Percentiles rank a stretch among this genome's conserved stretches.
These are phyloP conservation scores for Halocynthia roretzi DNA, from an alignment of 23 tunicate genomes.

Conservation along the genomic window DNA sequence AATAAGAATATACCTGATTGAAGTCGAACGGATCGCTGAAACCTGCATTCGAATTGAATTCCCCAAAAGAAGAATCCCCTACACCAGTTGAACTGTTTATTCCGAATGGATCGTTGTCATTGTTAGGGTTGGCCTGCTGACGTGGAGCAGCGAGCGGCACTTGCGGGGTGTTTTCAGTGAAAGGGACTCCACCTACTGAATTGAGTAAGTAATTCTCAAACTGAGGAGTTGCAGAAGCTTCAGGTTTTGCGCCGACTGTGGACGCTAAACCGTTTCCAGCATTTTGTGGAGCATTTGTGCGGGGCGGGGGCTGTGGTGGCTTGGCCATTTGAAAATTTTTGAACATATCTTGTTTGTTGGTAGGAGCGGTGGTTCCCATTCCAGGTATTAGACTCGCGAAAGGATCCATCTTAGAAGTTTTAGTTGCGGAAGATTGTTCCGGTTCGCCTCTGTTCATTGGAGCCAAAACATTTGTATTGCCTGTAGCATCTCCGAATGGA, in stretches of 20 bases:
- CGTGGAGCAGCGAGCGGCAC: no score
- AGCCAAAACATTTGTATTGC: conserved; percentile 11
- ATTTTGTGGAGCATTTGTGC: conserved; percentile 10
- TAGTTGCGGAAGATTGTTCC: conserved; percentile 14
- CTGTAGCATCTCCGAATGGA: conserved; percentile 79
- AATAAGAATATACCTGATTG: no score
- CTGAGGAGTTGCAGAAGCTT: not conserved
- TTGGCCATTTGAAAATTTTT: conserved; percentile 88
- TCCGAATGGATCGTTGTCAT: no score
- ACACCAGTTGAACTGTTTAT: no score
- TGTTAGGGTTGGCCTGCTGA: no score
- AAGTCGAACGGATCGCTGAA: no score
- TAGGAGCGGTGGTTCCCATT: conserved; percentile 25
- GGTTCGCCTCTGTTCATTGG: conserved; percentile 20
- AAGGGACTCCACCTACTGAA: conserved; percentile 68
- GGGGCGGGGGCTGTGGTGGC: conserved; percentile 58
- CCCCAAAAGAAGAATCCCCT: no score
- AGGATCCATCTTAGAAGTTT: conserved; percentile 31
- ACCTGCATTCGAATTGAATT: no score
- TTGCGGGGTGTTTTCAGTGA: not conserved
- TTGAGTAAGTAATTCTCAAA: conserved; percentile 52
- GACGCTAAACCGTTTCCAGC: not conserved
- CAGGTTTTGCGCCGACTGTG: not conserved
- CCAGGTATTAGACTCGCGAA: conserved; percentile 73
- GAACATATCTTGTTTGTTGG: conserved; percentile 82